Evolutionary conservation across 37 sponge, comb jelly and placozoan genomes (phyloP).

Genomic region (Theonella swinhoei): DNA sequence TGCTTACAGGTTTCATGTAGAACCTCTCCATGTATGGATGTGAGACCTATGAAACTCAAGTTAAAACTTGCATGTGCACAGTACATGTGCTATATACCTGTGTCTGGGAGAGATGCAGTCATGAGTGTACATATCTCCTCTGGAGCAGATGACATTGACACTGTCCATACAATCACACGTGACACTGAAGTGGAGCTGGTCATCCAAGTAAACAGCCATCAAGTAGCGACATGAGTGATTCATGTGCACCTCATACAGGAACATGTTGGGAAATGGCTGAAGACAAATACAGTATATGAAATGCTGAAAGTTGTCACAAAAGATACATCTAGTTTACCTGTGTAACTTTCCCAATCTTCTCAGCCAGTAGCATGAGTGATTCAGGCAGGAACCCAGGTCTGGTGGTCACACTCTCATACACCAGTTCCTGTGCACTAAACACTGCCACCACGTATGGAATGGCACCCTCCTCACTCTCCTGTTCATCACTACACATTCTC

Average conservation of each 20-base stretch:
- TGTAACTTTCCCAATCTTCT: constrained; percentile 25
- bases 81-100: constrained; percentile 61
- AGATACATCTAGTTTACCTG: constrained; percentile 32
- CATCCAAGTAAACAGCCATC: constrained; percentile 55
- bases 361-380: constrained; percentile 64
- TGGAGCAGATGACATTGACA: constrained; percentile 74
- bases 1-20: no score
- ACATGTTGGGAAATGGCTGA: constrained; percentile 38
- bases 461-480: background rate
- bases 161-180: constrained; percentile 33
- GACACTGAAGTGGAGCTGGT: constrained; percentile 53
- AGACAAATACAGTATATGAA: background rate
- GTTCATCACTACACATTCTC: background rate
- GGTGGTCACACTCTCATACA: constrained; percentile 29
- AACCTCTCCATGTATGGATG: no score
- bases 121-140: constrained; percentile 59
- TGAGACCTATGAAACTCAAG: no score
- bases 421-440: constrained; percentile 51
- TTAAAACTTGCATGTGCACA: no score
- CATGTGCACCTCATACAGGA: constrained; percentile 44
- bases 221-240: constrained; percentile 44
- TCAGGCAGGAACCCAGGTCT: constrained; percentile 76
- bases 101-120: constrained; percentile 90
- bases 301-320: background rate
- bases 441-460: constrained; percentile 63